A percentile compares a stretch with the other conserved stretches of the same genome.
phyloP scores from a whole-genome alignment of 2,888 invertebrate genomes.

The Hoplodrina blanda region DNA sequence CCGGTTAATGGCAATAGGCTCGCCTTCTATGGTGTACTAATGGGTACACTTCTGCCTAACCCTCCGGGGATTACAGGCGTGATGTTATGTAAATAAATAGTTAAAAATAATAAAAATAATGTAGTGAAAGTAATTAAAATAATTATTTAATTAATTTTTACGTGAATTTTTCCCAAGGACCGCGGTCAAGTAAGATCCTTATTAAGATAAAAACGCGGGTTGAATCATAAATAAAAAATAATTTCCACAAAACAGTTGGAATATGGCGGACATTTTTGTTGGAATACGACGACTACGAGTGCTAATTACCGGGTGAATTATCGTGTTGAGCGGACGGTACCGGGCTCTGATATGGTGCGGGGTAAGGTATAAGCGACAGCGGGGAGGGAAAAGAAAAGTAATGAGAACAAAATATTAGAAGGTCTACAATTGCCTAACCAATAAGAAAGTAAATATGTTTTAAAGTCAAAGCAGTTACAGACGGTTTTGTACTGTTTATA shows the following conservation, averaged over 20 bases:
- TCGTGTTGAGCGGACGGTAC: constrained; percentile 76
- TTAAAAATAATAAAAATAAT: background rate
- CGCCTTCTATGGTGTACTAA: too few species aligned
- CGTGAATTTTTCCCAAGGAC: constrained; percentile 27
- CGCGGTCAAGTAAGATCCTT: constrained; percentile 59
- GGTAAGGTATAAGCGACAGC: constrained; percentile 52
- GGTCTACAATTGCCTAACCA: too few species aligned
- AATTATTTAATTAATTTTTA: constrained; percentile 7
- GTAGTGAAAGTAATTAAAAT: constrained; percentile 31
- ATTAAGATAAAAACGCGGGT: constrained; percentile 75
- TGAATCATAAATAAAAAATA: constrained; percentile 82
- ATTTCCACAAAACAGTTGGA: constrained; percentile 77
- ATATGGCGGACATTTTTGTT: constrained; percentile 84
- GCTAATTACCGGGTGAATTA: constrained; percentile 88
- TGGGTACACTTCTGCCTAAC: too few species aligned
- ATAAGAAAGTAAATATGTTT: too few species aligned
- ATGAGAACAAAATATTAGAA: too few species aligned
- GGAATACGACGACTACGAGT: constrained; percentile 84
- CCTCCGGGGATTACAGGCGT: too few species aligned
- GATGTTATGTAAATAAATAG: too few species aligned
- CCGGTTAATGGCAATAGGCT: too few species aligned
- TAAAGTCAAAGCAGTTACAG: too few species aligned
- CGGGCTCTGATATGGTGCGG: constrained; percentile 51
- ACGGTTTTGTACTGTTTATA: too few species aligned
- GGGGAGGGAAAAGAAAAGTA: background rate